Evolutionary conservation across 2,888 invertebrate genomes (phyloP), one percentile per base, ranked within the genome.

Genomic region (Pimpla rufipes): DNA sequence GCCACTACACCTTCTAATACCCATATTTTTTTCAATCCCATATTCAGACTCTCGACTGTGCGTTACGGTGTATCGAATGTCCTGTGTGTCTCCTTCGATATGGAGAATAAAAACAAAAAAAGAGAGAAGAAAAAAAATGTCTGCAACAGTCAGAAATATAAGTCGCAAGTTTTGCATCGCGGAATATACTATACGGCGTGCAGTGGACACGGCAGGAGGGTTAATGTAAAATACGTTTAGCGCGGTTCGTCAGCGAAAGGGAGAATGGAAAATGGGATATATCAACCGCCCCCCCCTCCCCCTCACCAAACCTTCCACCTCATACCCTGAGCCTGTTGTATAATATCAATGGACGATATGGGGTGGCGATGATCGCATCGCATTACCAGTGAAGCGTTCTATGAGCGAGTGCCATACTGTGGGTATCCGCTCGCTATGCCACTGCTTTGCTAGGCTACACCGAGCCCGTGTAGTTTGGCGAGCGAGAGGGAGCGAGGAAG

Each of bases 371-470:
- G 91, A 92, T 92, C 91, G 91, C 88, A 88, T 92, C 91, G 87
- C 91, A 92, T 92, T 92, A 92, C 89, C 91, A 91, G 88, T 86
- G 89, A 86, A 92, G 90, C 92, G 89, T 92, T 92, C 91, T 91
- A 92, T 91, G 92, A 92, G 90, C 92, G 89, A 90, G 87, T 89
- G 89, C 85, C 86, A 78, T 88, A 86, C 88, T 88, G 87, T 86
- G 85, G 85, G 85, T 81, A 81, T 86, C 74, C 66, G 66, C 35
- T 37, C 52, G 50, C 13, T 45, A 11, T 50, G 18, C 21, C 18
- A 8, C 13, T 64, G 42, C 21, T 21, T 13, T 29, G n/a, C n/a
- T 29, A 11, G 29, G 18, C 21, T 70, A 50, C 35, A 62, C 18
- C 40, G 23, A 55, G 29, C 45, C 77, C 37, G 73, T 77, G 77